Evolutionary conservation across 2,888 invertebrate genomes (phyloP), one percentile per base, ranked within the genome.

Genomic region (Bombylius major): DNA sequence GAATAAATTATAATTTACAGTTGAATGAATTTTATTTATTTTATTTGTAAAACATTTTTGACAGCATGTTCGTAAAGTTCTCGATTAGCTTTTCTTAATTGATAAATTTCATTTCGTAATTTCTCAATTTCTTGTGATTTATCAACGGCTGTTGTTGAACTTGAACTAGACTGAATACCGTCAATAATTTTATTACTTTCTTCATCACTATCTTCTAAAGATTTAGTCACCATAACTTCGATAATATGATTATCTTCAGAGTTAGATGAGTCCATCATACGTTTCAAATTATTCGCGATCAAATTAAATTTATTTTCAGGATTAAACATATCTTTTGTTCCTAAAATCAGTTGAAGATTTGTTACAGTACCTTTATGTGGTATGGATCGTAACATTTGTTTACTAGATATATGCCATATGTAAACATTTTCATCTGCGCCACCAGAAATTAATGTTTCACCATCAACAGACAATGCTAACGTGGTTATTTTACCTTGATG

Each of bases 331-430:
- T 82, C 78, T 5, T 78, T 76, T 57, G 77, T 79, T 42, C 81
- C 80, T 3, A 81, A 68, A 0, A 80, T 77, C 65, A 88, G 83
- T 57, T 79, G 78, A 3, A 86, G 79, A 72, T 89, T 89, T 1
- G 83, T 86, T 1, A 91, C 75, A 1, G 81, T 70, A n/a, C 87
- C 88, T 71, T 86, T 88, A 62, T 87, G 87, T 47, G 78, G 72
- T 61, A 89, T 76, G 51, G 78, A 82, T 62, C 84, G 79, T 5
- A 89, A 70, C 51, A 87, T 80, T 69, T 92, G 89, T 57, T 81
- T 78, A 68, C 88, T 91, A 7, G 75, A 74, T 55, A 91, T 81
- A 63, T 93, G 86, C 93, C 94, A 95, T 32, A 92, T 67, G 61
- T 84, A 81, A 0, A 91, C 84, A 58, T 78, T 79, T 51, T 81